Conservation (phyloP, 1,140 invertebrate genomes). For the Campoletis sonorensis region DNA sequence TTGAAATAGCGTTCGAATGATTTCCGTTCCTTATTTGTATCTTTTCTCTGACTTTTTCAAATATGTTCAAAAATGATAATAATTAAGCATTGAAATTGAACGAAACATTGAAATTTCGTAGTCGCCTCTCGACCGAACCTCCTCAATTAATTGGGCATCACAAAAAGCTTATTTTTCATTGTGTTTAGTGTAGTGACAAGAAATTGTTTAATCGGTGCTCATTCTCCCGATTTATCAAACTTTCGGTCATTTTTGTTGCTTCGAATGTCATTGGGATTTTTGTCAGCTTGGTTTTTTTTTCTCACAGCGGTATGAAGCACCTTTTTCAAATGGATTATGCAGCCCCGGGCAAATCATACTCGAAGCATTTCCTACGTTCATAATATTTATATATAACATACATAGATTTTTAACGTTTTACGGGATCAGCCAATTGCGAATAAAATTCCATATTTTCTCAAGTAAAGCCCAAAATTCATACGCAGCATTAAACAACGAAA, state of each 20-base stretch:
- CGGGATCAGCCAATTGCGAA: neutral
- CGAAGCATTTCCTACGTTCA: neutral
- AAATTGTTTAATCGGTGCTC: conserved; percentile 35
- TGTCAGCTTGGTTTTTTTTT: neutral
- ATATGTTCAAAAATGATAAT: too few relatives aligned
- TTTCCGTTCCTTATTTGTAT: too few relatives aligned
- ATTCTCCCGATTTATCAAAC: conserved; percentile 41
- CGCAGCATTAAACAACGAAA: too few relatives aligned
- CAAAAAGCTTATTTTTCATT: neutral
- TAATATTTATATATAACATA: neutral
- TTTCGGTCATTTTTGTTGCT: neutral
- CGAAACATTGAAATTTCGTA: too few relatives aligned
- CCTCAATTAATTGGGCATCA: neutral
- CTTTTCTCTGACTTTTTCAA: too few relatives aligned
- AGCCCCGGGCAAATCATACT: conserved; percentile 17
- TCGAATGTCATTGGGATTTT: neutral
- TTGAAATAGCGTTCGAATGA: too few relatives aligned
- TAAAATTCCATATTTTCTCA: too few relatives aligned
- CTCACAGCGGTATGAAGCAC: neutral
- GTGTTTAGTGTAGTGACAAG: conserved; percentile 9
- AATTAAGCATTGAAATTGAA: too few relatives aligned
- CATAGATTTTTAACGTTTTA: neutral
- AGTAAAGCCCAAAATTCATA: too few relatives aligned
- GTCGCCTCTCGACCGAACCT: too few relatives aligned
- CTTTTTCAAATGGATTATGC: conserved; percentile 45